phyloP scores from a whole-genome alignment of 1,140 invertebrate species.

The Aphelenchoides besseyi region DNA sequence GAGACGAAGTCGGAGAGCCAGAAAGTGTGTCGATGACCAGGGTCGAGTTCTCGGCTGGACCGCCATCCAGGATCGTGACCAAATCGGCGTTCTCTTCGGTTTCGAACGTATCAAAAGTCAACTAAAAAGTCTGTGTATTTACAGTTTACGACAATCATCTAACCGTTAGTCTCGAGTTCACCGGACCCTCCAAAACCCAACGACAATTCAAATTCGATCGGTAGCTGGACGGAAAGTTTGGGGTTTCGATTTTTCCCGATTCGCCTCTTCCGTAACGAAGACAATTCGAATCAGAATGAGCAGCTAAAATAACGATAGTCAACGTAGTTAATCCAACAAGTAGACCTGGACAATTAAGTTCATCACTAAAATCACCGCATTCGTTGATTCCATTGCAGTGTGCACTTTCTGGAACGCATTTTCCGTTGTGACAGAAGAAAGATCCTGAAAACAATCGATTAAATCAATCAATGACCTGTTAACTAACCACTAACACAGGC shows the following conservation, averaged over 20 bases:
- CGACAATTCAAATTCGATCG: constrained; percentile 83
- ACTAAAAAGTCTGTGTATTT: constrained; percentile 67
- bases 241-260: constrained; percentile 88
- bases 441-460: constrained; percentile 60
- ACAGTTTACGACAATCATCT: not conserved
- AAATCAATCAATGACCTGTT: constrained; percentile 1
- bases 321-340: not conserved
- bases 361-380: constrained; percentile 66
- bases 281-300: constrained; percentile 68
- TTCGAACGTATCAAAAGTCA: constrained; percentile 82
- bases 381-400: constrained; percentile 65
- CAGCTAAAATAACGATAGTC: constrained; percentile 31
- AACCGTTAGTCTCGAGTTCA: constrained; percentile 81
- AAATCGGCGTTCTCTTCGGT: constrained; percentile 93
- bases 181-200: constrained; percentile 91
- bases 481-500: constrained; percentile 80
- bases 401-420: constrained; percentile 64
- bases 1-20: constrained; percentile 76
- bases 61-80: constrained; percentile 88
- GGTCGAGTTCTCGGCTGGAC: constrained; percentile 86
- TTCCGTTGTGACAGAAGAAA: constrained; percentile 65
- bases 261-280: constrained; percentile 79
- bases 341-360: constrained; percentile 63
- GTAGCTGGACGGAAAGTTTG: constrained; percentile 89
- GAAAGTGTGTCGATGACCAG: constrained; percentile 84